Evolutionary conservation across 2,888 invertebrate species (phyloP).

Genomic region (Cylindroiulus punctatus): DNA sequence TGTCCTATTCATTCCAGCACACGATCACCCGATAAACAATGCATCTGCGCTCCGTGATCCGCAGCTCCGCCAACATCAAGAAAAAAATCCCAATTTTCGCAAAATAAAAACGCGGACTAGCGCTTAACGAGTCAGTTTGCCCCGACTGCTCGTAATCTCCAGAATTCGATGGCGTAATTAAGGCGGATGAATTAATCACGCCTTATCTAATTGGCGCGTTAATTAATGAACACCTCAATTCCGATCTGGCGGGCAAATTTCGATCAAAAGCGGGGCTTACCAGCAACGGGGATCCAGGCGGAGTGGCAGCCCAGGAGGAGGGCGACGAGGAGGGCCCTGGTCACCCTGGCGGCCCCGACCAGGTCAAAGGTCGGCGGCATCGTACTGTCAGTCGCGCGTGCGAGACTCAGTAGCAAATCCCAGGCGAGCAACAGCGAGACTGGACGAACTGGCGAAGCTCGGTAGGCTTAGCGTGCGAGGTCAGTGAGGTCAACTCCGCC

Average conservation of each 20-base stretch:
- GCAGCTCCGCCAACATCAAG: no score
- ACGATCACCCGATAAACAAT: no score
- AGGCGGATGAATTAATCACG: constrained; percentile 33
- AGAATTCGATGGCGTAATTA: constrained; percentile 33
- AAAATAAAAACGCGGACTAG: not conserved
- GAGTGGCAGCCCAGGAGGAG: not conserved
- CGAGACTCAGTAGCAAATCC: constrained; percentile 6
- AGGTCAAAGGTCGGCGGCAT: constrained; percentile 29
- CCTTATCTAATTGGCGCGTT: constrained; percentile 34
- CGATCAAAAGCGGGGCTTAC: not conserved
- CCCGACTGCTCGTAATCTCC: not conserved
- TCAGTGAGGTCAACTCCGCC: not conserved
- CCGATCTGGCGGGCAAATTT: not conserved
- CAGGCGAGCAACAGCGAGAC: not conserved
- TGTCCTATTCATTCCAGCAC: no score
- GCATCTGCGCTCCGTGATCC: no score
- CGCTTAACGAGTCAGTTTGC: not conserved
- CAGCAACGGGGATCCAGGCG: not conserved
- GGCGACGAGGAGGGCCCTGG: not conserved
- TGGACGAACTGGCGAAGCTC: not conserved
- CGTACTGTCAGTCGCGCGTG: constrained; percentile 37
- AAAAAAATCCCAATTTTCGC: not conserved
- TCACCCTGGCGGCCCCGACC: not conserved
- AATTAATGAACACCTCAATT: constrained; percentile 5
- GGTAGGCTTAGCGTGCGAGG: not conserved